Evolutionary conservation across 1,140 invertebrate species (phyloP), one percentile per base, ranked within the genome.

Genomic region (Drosophila ironensis): DNA sequence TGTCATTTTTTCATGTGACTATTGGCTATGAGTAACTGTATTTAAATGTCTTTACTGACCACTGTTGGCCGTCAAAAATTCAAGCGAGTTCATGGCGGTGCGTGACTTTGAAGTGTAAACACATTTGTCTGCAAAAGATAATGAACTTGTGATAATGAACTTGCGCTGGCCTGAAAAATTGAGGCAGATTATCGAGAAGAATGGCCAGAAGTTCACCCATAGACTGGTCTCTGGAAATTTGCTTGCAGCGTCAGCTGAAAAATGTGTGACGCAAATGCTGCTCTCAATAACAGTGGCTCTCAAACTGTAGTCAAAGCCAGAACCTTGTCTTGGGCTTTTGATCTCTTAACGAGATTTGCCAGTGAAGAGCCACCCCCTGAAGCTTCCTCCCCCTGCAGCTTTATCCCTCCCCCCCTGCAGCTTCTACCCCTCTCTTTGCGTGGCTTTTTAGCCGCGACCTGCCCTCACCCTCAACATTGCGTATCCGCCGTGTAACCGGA

Each of bases 231-330:
- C 27, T 35, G 30, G 44, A 44, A 72, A 77, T 67, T 78, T 80
- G 75, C 74, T 69, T 70, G 56, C 64, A 59, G 40, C 50, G 51
- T 47, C 61, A 41, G 20, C 19, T 8, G 51, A 46, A 41, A 57
- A 60, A 25, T 28, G 17, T 73, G 75, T 80, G 75, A 78, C 74
- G 75, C 74, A 80, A 73, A 80, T 78, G 33, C 20, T 5, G 45
- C 40, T 42, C 4, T 41, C 2, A 11, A 27, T 60, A 2, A 19
- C 24, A 64, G 52, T 74, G 52, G 3, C 17, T 63, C n/a, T 67
- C 22, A 75, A 67, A 77, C 74, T 61, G 45, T 27, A 12, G 24
- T 16, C 33, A 37, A 37, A 46, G 50, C 41, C 42, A 28, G 19
- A 24, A 19, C 12, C 17, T 41, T 17, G 35, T 27, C 20, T n/a